These are phyloP conservation scores for Pantherophis vulpinus DNA, from an alignment of 2,797 vertebrate species.

Conservation along the genomic window DNA sequence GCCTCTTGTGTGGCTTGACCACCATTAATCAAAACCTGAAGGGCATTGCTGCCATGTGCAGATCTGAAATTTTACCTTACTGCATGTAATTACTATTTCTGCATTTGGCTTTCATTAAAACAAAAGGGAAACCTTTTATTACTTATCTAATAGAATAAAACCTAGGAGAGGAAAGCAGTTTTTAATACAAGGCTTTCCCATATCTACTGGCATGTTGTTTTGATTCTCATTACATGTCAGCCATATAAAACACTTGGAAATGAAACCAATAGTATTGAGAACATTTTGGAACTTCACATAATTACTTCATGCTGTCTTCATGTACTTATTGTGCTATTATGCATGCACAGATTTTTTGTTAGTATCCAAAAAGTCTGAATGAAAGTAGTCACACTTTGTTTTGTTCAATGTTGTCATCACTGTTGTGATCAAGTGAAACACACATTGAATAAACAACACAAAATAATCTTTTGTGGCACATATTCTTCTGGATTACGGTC, in stretches of 20 bases:
- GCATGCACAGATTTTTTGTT: conserved; percentile 18
- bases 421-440: background rate
- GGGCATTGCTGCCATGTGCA: conserved; percentile 35
- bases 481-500: background rate
- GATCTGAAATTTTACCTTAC: conserved; percentile 40
- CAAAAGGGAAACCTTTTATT: conserved; percentile 39
- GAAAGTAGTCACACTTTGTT: background rate
- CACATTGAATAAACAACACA: background rate
- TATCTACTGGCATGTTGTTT: conserved; percentile 15
- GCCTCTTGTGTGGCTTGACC: conserved; percentile 45
- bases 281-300: conserved; percentile 16
- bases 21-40: conserved; percentile 56
- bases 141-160: conserved; percentile 49
- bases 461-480: background rate
- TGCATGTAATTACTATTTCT: conserved; percentile 59
- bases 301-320: conserved; percentile 28
- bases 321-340: conserved; percentile 12
- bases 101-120: conserved; percentile 62
- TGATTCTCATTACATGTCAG: conserved; percentile 48
- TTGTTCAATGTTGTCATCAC: background rate
- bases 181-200: conserved; percentile 20
- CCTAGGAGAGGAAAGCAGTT: conserved; percentile 4
- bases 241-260: conserved; percentile 42
- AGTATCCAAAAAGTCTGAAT: background rate
- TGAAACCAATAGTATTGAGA: conserved; percentile 15